A percentile compares a stretch with the other conserved stretches of the same genome.
These are phyloP conservation scores for Caenorhabditis sinica DNA, from an alignment of 2,888 invertebrate species.

Conservation along the genomic window DNA sequence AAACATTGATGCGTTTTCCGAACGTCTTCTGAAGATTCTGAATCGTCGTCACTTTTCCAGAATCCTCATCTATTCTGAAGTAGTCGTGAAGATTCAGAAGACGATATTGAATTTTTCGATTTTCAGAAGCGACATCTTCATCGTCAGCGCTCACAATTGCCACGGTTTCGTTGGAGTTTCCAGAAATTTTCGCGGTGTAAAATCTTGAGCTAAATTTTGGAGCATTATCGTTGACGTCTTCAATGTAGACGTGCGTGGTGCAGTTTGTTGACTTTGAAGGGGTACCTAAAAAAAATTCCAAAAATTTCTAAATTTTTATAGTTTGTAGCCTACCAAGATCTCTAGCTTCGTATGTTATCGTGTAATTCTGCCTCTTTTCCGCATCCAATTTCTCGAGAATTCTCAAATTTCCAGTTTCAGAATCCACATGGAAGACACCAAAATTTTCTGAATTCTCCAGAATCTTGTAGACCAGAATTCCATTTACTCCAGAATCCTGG, in stretches of 20 bases:
- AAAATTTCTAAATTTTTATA: too few relatives aligned
- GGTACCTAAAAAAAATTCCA: slow-evolving; percentile 10
- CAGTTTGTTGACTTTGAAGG: slow-evolving; percentile 29
- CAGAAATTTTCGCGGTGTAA: slow-evolving; percentile 36
- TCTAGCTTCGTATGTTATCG: slow-evolving; percentile 19
- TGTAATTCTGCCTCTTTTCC: slow-evolving; percentile 29
- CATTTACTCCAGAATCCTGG: slow-evolving; percentile 36
- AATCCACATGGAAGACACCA: slow-evolving; percentile 33
- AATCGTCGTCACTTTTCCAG: slow-evolving; percentile 34
- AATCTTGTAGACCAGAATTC: slow-evolving; percentile 24
- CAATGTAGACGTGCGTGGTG: slow-evolving; percentile 20
- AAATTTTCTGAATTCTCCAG: background rate
- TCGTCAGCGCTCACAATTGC: slow-evolving; percentile 37
- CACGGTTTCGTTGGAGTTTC: slow-evolving; percentile 8
- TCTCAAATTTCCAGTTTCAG: slow-evolving; percentile 21
- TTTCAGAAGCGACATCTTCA: slow-evolving; percentile 30
- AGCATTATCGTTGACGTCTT: slow-evolving; percentile 66
- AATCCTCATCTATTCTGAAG: slow-evolving; percentile 39
- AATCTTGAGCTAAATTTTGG: slow-evolving; percentile 43
- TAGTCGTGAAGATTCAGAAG: slow-evolving; percentile 28
- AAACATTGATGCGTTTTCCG: slow-evolving; percentile 30
- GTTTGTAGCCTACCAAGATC: slow-evolving; percentile 30
- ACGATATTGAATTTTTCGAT: slow-evolving; percentile 41
- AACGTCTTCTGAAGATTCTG: slow-evolving; percentile 26
- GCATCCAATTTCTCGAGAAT: slow-evolving; percentile 32